These are phyloP conservation scores for Nibea albiflora DNA, from an alignment of 2,113 vertebrate species.

Conservation along the genomic window DNA sequence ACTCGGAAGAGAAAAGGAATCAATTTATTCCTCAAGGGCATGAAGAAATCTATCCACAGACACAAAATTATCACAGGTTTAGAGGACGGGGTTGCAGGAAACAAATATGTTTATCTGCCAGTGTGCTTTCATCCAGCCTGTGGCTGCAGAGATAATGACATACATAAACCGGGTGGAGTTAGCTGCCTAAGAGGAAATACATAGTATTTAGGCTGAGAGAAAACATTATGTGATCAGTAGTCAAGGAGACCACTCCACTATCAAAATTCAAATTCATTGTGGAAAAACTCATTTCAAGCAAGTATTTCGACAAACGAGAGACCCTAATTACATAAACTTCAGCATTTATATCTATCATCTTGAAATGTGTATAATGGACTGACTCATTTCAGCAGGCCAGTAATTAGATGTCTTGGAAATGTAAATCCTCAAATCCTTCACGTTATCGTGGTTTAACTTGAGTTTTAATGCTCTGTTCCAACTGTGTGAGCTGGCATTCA, in stretches of 20 bases:
- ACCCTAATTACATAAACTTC: background rate
- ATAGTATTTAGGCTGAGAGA: too few relatives aligned
- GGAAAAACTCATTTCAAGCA: background rate
- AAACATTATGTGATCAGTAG: background rate
- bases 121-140: background rate
- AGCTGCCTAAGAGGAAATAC: background rate
- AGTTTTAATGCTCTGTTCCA: background rate
- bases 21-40: background rate
- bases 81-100: background rate
- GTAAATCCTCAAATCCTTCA: background rate
- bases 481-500: too few relatives aligned
- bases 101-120: background rate
- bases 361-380: background rate
- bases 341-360: background rate
- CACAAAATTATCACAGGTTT: background rate
- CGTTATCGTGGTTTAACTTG: background rate
- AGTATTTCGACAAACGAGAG: constrained; percentile 1
- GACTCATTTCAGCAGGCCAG: background rate
- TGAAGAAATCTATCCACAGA: background rate
- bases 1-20: background rate
- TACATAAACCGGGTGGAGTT: constrained; percentile 5
- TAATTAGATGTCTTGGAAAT: background rate
- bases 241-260: constrained; percentile 5
- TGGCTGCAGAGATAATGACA: constrained; percentile 7
- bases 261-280: background rate